phyloP scores from a whole-genome alignment of 2,797 vertebrate species.

The Staurois parvus region DNA sequence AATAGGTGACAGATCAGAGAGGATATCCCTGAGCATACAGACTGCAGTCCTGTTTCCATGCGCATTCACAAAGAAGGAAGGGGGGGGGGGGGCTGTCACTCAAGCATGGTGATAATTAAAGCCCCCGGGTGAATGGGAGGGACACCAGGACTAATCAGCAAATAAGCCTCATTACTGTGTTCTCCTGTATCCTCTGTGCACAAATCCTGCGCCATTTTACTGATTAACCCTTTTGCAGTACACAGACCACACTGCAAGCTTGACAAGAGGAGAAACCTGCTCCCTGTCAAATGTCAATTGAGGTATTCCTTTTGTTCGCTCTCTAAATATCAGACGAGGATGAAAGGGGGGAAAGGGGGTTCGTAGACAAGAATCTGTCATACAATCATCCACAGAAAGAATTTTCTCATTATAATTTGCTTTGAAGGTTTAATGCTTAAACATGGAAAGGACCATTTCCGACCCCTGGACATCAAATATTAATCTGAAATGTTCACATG shows the following conservation, averaged over 20 bases:
- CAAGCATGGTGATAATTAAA: neutral
- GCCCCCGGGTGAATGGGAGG: conserved; percentile 5
- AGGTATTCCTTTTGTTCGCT: neutral
- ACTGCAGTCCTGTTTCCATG: neutral
- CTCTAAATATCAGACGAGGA: neutral
- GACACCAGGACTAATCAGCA: conserved; percentile 24
- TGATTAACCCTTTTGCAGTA: conserved; percentile 12
- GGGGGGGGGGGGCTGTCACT: conserved; percentile 3
- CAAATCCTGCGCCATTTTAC: conserved; percentile 19
- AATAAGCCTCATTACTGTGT: conserved; percentile 49
- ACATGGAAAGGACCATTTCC: no score
- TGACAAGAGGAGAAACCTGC: neutral
- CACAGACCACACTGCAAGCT: no score
- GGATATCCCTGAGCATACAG: neutral
- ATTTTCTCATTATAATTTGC: no score
- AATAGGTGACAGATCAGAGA: neutral
- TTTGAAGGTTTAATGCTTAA: no score
- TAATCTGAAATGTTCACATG: no score
- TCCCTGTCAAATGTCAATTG: neutral
- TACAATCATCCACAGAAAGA: neutral
- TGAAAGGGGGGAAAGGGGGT: neutral
- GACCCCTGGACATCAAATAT: neutral
- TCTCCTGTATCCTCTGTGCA: conserved; percentile 23
- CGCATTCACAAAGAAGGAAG: neutral
- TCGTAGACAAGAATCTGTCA: neutral